Percentiles rank a stretch among this genome's conserved stretches.
Evolutionary conservation across 2,113 vertebrate species (phyloP).

Genomic region (Oncorhynchus gorbuscha): DNA sequence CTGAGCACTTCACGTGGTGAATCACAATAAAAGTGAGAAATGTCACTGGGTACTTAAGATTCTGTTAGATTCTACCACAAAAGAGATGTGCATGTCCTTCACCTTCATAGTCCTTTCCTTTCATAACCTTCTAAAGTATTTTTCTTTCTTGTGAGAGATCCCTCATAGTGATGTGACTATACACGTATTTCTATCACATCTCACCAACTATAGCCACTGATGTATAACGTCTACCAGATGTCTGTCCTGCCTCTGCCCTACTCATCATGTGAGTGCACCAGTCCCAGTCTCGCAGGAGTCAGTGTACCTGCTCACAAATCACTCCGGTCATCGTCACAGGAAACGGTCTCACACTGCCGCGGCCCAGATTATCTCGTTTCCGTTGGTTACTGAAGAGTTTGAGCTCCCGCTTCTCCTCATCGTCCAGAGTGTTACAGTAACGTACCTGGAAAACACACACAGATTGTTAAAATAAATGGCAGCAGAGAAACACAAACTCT

Average conservation of each 20-base stretch:
- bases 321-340: conserved; percentile 96
- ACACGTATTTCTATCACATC: background rate
- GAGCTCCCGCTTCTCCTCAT: conserved; percentile 96
- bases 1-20: conserved; percentile 12
- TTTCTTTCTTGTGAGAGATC: background rate
- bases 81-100: background rate
- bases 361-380: conserved; percentile 92
- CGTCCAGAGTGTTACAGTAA: conserved; percentile 93
- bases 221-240: background rate
- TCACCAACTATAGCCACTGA: background rate
- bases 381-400: conserved; percentile 97
- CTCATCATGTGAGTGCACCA: background rate
- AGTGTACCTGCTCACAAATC: conserved; percentile 94
- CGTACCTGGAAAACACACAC: conserved; percentile 78
- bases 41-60: conserved; percentile 25
- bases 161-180: background rate
- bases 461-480: background rate
- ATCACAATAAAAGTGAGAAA: conserved; percentile 39
- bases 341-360: conserved; percentile 92
- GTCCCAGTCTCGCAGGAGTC: background rate
- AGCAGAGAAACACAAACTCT: background rate
- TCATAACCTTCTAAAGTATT: background rate
- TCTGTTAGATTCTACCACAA: conserved; percentile 15
- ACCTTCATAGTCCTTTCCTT: background rate
- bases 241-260: background rate